phyloP scores from a whole-genome alignment of 2,797 vertebrate species.

The Delichon dasypus region DNA sequence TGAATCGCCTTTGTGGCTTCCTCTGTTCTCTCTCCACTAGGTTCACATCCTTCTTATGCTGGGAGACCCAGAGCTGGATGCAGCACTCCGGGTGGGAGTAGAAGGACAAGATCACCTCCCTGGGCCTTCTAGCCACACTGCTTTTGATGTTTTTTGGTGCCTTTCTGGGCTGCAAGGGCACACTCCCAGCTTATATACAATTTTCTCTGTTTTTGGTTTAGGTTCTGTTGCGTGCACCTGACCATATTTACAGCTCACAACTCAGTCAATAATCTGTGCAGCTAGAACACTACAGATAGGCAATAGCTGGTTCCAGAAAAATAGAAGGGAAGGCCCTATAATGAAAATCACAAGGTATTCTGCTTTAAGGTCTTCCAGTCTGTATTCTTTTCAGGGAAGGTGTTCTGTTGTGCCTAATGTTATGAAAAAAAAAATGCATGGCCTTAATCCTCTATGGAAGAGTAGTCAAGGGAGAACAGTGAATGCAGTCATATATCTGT shows the following conservation, averaged over 20 bases:
- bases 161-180: neutral
- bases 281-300: neutral
- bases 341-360: neutral
- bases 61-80: rapidly evolving
- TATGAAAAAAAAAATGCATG: neutral
- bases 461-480: neutral
- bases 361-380: neutral
- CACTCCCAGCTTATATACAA: rapidly evolving
- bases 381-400: neutral
- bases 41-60: rapidly evolving
- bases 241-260: neutral
- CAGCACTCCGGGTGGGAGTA: too few species aligned
- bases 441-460: neutral
- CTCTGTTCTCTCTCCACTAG: neutral
- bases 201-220: neutral
- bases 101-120: neutral
- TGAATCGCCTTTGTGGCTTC: neutral
- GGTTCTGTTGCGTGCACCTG: rapidly evolving
- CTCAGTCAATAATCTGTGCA: neutral
- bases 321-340: neutral
- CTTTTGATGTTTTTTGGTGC: neutral
- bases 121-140: rapidly evolving
- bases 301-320: neutral
- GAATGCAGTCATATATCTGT: neutral
- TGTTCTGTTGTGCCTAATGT: neutral